Conservation (phyloP, 2,888 invertebrate species). For the Synergus laeviventris region DNA sequence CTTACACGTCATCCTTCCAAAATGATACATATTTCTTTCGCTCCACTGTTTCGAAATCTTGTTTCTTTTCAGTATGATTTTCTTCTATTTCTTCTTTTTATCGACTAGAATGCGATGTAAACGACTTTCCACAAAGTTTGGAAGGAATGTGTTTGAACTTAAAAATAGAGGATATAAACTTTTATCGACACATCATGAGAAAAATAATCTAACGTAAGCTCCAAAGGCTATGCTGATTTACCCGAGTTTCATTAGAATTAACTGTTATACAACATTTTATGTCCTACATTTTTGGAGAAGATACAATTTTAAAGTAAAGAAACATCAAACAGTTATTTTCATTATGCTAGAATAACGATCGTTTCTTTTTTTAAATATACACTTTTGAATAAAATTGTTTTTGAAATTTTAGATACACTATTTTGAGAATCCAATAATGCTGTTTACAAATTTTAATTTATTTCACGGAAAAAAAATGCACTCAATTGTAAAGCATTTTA, state of each 20-base stretch:
- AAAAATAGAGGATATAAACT: not conserved
- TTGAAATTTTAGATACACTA: too few relatives aligned
- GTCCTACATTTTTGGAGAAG: not conserved
- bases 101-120: not conserved
- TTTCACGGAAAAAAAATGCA: too few relatives aligned
- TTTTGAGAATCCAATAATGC: too few relatives aligned
- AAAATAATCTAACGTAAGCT: not conserved
- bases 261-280: not conserved
- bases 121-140: not conserved
- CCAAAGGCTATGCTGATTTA: not conserved
- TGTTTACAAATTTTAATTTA: too few relatives aligned
- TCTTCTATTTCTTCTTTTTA: slow-evolving; percentile 4
- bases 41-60: not conserved
- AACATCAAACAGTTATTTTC: not conserved
- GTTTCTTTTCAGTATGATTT: not conserved
- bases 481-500: too few relatives aligned
- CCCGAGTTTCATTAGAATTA: too few relatives aligned
- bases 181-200: not conserved
- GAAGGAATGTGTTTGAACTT: too few relatives aligned
- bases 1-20: not conserved
- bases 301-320: not conserved
- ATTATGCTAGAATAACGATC: too few relatives aligned
- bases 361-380: too few relatives aligned
- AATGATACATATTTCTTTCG: not conserved
- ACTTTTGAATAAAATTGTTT: too few relatives aligned